Evolutionary conservation across 2,113 vertebrate species (phyloP).

Genomic region (Taxidea taxus): DNA sequence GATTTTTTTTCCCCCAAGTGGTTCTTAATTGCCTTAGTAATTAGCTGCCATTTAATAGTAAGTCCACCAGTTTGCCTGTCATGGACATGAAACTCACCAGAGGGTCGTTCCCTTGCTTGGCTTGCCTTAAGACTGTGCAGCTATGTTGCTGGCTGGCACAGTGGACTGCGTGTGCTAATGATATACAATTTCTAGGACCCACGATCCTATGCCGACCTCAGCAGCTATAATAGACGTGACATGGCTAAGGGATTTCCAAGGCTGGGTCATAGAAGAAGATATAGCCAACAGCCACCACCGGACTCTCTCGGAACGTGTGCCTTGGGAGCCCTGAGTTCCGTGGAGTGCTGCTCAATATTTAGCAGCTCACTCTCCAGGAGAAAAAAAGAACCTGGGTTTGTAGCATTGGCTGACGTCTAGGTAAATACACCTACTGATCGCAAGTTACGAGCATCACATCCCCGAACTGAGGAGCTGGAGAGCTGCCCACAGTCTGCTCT

Average conservation of each 20-base stretch:
- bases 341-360: neutral
- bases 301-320: neutral
- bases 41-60: neutral
- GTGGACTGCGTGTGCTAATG: neutral
- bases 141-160: neutral
- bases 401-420: neutral
- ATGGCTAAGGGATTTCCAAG: neutral
- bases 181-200: neutral
- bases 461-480: neutral
- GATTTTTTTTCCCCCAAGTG: neutral
- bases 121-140: neutral
- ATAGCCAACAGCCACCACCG: neutral
- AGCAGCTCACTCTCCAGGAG: neutral
- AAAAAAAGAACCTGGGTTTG: neutral
- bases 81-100: neutral
- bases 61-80: neutral
- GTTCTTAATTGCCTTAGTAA: neutral
- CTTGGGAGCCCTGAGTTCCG: neutral
- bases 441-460: neutral
- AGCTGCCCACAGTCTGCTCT: accelerated
- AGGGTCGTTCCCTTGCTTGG: neutral
- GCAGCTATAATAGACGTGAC: neutral
- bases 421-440: neutral
- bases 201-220: neutral
- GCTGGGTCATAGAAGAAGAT: neutral